Evolutionary conservation across 53 echinoderm and acorn worm species (phyloP), one percentile per base, ranked within the genome.

Genomic region (Stichopus horrens): DNA sequence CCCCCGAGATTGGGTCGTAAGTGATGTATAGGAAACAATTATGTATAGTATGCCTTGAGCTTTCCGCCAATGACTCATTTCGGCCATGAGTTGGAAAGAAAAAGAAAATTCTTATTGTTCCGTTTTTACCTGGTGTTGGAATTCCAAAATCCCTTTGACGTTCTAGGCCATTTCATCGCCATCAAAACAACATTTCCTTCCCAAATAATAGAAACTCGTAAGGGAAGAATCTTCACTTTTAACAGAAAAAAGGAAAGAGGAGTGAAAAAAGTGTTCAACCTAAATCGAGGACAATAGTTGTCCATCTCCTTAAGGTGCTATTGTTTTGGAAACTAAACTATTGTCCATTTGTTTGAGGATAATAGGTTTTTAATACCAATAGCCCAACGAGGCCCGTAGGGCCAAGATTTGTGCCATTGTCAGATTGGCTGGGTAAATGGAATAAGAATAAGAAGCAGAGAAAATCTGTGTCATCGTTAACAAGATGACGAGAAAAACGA

Each of bases 401-500:
- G 75, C 16, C 53, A 78, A 78, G 79, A 78, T 78, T 78, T 78
- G 79, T n/a, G 53, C 55, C 52, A 55, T 51, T 55, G 55, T 11
- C 63, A 52, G 79, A 78, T 51, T 78, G 79, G 79, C 79, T 54
- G 53, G 54, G 53, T 78, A 78, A 60, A 78, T 78, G 55, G 79
- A n/a, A 6, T 8, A 78, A 78, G 37, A 78, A 78, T 78, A 55
- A 78, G 79, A 78, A 78, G 79, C 79, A 78, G 55, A 78, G 79
- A 78, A 78, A 78, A 78, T 78, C 79, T 78, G 79, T 78, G 79
- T 78, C 79, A 78, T 78, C 79, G 79, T 78, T 78, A 78, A 78
- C 79, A 6, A 23, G 79, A 78, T 78, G 79, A 78, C 79, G 79
- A 78, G 79, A 78, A 54, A 55, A 53, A 53, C 9, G 79, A 78